phyloP scores from a whole-genome alignment of 2,113 vertebrate species.

The human region GRCh38 chr17:61757501-61758000 shows the following conservation, averaged over 20 bases:
- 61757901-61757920: no score
- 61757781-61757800: no score
- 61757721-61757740: no score
- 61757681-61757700: conserved; percentile 8
- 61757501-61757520: background rate
- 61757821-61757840: no score
- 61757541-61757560: background rate
- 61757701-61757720: background rate
- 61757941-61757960: no score
- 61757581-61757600: conserved; percentile 6
- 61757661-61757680: background rate
- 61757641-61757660: conserved; percentile 19
- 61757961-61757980: background rate
- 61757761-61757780: no score
- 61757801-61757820: no score
- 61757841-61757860: no score
- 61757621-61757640: conserved; percentile 37
- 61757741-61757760: no score
- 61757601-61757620: background rate
- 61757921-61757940: no score
- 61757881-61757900: no score
- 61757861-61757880: no score
- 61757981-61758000: background rate
- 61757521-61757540: background rate
- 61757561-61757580: background rate